These are phyloP conservation scores for Caenorhabditis remanei DNA, from an alignment of 1,140 invertebrate genomes.

Conservation along the genomic window DNA sequence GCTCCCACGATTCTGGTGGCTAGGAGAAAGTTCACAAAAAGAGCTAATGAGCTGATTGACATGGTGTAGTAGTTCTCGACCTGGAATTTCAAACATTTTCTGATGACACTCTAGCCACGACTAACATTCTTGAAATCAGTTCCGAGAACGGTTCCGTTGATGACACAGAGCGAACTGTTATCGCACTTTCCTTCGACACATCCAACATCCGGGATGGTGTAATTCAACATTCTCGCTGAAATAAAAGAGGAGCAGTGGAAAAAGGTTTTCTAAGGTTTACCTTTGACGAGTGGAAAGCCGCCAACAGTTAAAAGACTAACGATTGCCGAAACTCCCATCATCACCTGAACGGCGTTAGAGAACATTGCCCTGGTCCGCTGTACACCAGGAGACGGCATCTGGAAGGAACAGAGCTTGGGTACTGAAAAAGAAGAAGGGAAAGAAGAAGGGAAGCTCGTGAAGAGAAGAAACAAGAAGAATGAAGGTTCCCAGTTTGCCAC, in stretches of 20 bases:
- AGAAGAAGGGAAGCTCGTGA: too few species aligned
- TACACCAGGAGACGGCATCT: too few species aligned
- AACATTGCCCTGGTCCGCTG: too few species aligned
- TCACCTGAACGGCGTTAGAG: background rate
- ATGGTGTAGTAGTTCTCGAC: slow-evolving; percentile 18
- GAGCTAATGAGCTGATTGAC: background rate
- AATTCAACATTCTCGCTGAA: background rate
- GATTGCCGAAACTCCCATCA: background rate
- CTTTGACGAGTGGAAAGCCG: background rate
- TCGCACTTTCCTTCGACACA: background rate
- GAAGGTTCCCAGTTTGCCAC: too few species aligned
- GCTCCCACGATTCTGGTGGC: background rate
- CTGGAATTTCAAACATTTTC: background rate
- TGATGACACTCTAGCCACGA: background rate
- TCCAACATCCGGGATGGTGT: background rate
- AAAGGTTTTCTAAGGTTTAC: background rate
- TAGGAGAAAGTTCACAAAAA: slow-evolving; percentile 2
- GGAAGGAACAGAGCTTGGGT: too few species aligned
- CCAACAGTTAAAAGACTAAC: background rate
- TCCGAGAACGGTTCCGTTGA: slow-evolving; percentile 1
- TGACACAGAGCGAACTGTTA: background rate
- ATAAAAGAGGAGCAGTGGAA: background rate
- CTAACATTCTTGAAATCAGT: slow-evolving; percentile 1
- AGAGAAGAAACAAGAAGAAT: too few species aligned
- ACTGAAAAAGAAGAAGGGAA: too few species aligned